Base-by-base conservation (phyloP, 2,797 vertebrate species). In the Aulostomus chinensis region DNA sequence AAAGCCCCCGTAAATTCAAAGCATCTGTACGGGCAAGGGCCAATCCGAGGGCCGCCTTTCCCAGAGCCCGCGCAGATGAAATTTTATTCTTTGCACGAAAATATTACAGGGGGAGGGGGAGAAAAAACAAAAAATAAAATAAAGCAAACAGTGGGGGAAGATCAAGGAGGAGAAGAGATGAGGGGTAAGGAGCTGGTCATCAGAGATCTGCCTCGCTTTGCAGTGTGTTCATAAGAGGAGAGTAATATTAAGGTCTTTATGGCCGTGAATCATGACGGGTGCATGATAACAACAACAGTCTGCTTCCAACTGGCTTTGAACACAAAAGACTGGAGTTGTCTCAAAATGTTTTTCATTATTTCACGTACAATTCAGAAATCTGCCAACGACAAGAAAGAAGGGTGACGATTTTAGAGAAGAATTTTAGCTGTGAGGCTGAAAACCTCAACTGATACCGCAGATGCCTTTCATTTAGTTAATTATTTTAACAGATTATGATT, bases 1-100 rank as follows among this genome's bases (percentile, higher is more conserved):
- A 89, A 88, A 90, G 78, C 88, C 77, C 78, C 73, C 12, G 33
- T 65, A 91, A 91, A 92, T 86, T 91, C 79, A 86, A 91, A 91
- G 88, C 89, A 92, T 91, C 86, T 91, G 88, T 84, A 76, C 58
- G 68, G 66, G 78, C 58, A 58, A 71, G 76, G 78, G 78, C 74
- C 79, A 78, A 76, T 80, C 68, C 49, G 57, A 84, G 59, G 67
- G 76, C 60, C 12, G 70, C 39, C 59, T 84, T 91, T 91, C 88
- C 86, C 87, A 90, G 81, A 88, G 82, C 80, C 81, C 67, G 59
- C 65, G 62, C 60, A 70, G 80, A 89, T 85, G 75, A 86, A 79
- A 83, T 84, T 86, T 77, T 84, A 83, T 83, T 87, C 84, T 86
- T 85, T 77, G 78, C 85, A 90, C 73, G 76, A 88, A 86, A 84